Percentiles rank a stretch among this genome's conserved stretches.
Conservation (phyloP, 1,140 invertebrate genomes). For the Trinorchestia longiramus region DNA sequence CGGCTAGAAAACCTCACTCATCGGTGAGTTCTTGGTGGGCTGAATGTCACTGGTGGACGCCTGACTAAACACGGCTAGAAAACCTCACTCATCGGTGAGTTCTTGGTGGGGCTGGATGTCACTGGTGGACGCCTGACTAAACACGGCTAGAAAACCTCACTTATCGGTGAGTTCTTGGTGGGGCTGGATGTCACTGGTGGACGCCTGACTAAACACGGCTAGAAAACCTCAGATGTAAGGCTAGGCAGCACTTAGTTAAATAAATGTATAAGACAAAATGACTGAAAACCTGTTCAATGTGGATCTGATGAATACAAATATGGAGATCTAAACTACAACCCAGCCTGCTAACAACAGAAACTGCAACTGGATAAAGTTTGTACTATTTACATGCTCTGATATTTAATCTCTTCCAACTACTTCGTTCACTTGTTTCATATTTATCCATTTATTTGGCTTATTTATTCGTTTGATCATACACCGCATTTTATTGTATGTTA, state of each 20-base stretch:
- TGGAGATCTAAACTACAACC: too few species aligned
- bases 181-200: not conserved
- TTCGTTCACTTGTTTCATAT: not conserved
- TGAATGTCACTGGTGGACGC: not conserved
- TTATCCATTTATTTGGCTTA: not conserved
- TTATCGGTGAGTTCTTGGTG: conserved; percentile 80
- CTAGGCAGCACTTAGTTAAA: too few species aligned
- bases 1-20: conserved; percentile 71
- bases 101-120: not conserved
- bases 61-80: not conserved
- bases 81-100: conserved; percentile 80
- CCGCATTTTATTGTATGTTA: not conserved
- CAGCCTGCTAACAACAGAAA: not conserved
- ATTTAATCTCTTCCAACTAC: not conserved
- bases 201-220: not conserved
- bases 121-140: not conserved
- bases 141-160: conserved; percentile 52
- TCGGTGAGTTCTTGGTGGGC: conserved; percentile 76
- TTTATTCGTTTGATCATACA: not conserved
- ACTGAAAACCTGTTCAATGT: not conserved
- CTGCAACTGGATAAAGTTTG: not conserved
- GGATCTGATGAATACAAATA: not conserved
- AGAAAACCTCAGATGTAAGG: too few species aligned
- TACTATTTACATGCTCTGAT: not conserved
- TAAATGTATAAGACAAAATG: too few species aligned